Conservation (phyloP, 2,888 invertebrate species). For the Plebejus anna region DNA sequence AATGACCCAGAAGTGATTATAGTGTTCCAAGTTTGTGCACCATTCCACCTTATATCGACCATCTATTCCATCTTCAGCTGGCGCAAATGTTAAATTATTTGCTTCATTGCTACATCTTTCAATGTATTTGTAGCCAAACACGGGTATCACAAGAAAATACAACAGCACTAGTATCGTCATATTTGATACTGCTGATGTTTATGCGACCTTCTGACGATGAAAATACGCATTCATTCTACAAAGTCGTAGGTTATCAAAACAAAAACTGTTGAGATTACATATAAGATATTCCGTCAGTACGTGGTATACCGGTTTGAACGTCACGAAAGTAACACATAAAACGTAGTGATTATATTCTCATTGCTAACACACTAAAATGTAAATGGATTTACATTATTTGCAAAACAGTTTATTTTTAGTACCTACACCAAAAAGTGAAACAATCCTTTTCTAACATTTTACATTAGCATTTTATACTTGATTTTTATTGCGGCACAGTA, state of each 20-base stretch:
- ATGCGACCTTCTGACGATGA: neutral
- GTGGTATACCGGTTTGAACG: neutral
- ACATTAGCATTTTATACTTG: too few relatives aligned
- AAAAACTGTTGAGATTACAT: neutral
- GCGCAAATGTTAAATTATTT: constrained; percentile 41
- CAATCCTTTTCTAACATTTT: neutral
- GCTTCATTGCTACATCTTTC: constrained; percentile 44
- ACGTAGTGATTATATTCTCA: too few relatives aligned
- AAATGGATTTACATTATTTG: constrained; percentile 5
- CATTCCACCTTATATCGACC: constrained; percentile 54
- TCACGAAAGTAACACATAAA: constrained; percentile 1
- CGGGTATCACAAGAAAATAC: neutral
- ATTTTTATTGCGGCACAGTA: too few relatives aligned
- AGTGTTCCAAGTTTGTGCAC: constrained; percentile 44
- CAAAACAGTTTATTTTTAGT: constrained; percentile 13
- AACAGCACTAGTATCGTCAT: neutral
- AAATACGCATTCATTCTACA: neutral
- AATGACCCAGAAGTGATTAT: constrained; percentile 45
- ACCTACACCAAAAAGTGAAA: neutral
- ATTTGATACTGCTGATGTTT: constrained; percentile 2
- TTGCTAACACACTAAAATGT: neutral
- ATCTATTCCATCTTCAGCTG: constrained; percentile 42
- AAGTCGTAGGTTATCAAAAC: constrained; percentile 26
- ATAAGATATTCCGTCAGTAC: neutral
- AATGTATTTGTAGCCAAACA: constrained; percentile 38